phyloP scores from a whole-genome alignment of 2,797 vertebrate genomes.

The Smutsia temminckii region DNA sequence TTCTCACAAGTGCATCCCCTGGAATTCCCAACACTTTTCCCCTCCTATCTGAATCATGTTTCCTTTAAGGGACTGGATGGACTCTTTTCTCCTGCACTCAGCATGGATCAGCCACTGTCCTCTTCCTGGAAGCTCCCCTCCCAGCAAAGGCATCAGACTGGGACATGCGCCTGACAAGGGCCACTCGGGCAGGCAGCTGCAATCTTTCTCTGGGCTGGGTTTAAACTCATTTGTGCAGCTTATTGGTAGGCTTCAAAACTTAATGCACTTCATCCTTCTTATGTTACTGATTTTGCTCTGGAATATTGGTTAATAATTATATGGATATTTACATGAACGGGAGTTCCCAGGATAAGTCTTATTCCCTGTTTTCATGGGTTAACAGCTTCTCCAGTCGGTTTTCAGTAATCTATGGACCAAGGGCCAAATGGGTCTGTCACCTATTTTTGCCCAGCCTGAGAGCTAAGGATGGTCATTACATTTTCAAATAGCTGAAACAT shows the following conservation, averaged over 20 bases:
- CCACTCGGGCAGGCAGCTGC: neutral
- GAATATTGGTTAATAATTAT: neutral
- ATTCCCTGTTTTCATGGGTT: neutral
- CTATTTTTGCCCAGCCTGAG: neutral
- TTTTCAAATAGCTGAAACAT: neutral
- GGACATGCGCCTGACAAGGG: neutral
- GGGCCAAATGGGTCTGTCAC: neutral
- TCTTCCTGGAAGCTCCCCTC: neutral
- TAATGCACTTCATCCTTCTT: neutral
- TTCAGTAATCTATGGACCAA: neutral
- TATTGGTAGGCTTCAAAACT: neutral
- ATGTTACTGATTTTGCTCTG: neutral
- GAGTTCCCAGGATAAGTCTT: neutral
- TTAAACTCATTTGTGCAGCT: neutral
- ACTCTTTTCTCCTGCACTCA: neutral
- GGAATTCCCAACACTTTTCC: neutral
- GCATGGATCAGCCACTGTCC: neutral
- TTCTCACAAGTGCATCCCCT: neutral
- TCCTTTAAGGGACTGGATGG: neutral
- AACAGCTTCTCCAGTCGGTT: neutral
- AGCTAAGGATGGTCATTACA: neutral
- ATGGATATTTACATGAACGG: neutral
- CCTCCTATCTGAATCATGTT: neutral
- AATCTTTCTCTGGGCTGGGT: neutral
- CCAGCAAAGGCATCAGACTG: neutral